Conservation (phyloP, 2,113 vertebrate genomes). For the Oreochromis aureus region DNA sequence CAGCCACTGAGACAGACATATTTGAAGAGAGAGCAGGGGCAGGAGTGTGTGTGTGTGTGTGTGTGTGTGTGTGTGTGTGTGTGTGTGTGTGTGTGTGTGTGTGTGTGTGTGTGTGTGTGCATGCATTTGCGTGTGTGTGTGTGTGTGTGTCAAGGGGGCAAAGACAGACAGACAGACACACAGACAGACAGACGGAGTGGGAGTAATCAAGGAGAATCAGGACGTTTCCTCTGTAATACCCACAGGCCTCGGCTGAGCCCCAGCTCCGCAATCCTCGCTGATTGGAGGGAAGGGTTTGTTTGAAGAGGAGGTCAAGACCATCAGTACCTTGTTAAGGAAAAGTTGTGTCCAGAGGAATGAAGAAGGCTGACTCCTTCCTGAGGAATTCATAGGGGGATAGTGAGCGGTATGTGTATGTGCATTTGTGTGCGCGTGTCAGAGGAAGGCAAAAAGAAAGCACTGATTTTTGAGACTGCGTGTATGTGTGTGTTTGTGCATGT, state of each 20-base stretch:
- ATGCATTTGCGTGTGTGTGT: not conserved
- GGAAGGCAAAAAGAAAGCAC: not conserved
- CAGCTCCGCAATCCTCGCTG: slow-evolving; percentile 60
- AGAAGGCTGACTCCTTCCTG: slow-evolving; percentile 55
- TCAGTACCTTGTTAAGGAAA: slow-evolving; percentile 64
- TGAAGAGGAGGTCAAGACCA: slow-evolving; percentile 70
- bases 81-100: not conserved
- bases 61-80: not conserved
- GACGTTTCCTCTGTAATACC: slow-evolving; percentile 67
- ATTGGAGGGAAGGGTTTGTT: slow-evolving; percentile 72
- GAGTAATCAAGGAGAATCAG: slow-evolving; percentile 69
- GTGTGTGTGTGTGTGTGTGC: not conserved
- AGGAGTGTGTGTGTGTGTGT: not conserved
- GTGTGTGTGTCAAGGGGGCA: not conserved
- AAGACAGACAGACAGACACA: not conserved
- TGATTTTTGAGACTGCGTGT: not conserved
- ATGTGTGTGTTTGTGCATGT: not conserved
- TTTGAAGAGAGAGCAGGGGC: slow-evolving; percentile 6
- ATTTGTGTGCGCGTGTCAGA: not conserved
- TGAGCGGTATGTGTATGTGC: not conserved
- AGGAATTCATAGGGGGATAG: slow-evolving; percentile 57
- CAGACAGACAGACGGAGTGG: not conserved
- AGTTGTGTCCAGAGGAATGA: slow-evolving; percentile 60
- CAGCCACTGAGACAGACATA: slow-evolving; percentile 37
- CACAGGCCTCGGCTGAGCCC: slow-evolving; percentile 65